Evolutionary conservation across 2,797 vertebrate genomes (phyloP), one percentile per base, ranked within the genome.

Genomic region (Alcedo quadribrachys): DNA sequence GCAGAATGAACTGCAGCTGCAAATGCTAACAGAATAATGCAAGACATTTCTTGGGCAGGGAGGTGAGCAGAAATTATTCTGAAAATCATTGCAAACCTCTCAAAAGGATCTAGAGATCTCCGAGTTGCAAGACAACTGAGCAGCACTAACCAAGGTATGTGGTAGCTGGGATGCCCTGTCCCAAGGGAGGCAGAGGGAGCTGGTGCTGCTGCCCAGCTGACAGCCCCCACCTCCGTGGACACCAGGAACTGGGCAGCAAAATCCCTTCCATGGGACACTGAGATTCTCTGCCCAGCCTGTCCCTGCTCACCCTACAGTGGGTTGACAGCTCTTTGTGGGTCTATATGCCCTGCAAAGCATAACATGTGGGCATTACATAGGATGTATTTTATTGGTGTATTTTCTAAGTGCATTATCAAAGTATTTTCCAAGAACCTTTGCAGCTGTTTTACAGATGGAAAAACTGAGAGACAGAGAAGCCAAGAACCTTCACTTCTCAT

Each of bases 161-260:
- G 53, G 12, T 46, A 18, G 22, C 27, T 60, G 21, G 57, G 43
- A 35, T 27, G 45, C 6, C 4, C 69, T 28, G 12, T 32, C 55
- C 66, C 32, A 27, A 81, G n/a, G 24, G 75, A 82, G 16, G 30
- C n/a, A 40, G 46, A 27, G 20, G 9, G 28, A 35, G 20, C 21
- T 81, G 37, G 37, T 40, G 55, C 48, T 53, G 14, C 55, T 21
- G 12, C 48, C 25, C 32, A 70, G 22, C 58, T 30, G 6, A 32
- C 1, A 2, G 48, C 30, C 25, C 22, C 22, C 17, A 37, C 27
- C 21, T 48, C 16, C 3, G 11, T 3, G 8, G 7, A 8, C 37
- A 53, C 65, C 3, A 2, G 75, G 87, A 96, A 87, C 85, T 92
- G 90, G 84, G 92, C 89, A 93, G 81, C 86, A n/a, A 55, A 65